Evolutionary conservation across 2,113 vertebrate genomes (phyloP), one percentile per base, ranked within the genome.

Genomic region (Etheostoma spectabile): DNA sequence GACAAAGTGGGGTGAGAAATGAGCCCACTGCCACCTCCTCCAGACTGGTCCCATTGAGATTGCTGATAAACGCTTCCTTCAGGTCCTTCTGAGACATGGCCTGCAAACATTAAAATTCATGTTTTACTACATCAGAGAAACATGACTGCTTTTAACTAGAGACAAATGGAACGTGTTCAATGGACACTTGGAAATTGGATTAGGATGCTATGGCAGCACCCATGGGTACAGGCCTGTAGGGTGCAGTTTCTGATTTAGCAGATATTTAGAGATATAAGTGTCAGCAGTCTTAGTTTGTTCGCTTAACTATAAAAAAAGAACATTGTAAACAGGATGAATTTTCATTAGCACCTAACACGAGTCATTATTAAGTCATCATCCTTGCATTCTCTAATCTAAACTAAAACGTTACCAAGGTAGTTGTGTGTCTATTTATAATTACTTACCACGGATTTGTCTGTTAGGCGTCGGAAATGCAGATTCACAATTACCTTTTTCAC

Each of bases 31-130:
- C 94, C 56, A 99, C 93, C 90, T 99, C 98, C 70, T 93, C 82
- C 81, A 98, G 87, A 30, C 91, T 97, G 1, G 97, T 99, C 77
- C 98, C 98, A 13, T 95, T 99, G 16, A 97, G 94, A 77, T 99
- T 96, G 88, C 96, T 96, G 87, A 99, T 65, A 86, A 99, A 99
- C 2, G 95, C 97, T 91, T 97, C 96, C 86, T 99, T 99, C 65
- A 95, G 89, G 7, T 96, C 92, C 55, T 92, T 95, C 49, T 95
- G 94, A 73, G 95, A 96, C 98, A 99, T 99, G 71, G n/a, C 79
- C 95, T 96, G 89, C 22, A 79, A 91, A 91, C 45, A 88, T 46
- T n/a, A 16, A 1, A 57, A 52, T 42, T 12, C 1, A 56, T 22
- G 15, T 13, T 61, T 82, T 38, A 79, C 1, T 30, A 35, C 30